A percentile compares a stretch with the other conserved stretches of the same genome.
These are phyloP conservation scores for Vulpes vulpes DNA, from an alignment of 2,113 vertebrate genomes.

Conservation along the genomic window DNA sequence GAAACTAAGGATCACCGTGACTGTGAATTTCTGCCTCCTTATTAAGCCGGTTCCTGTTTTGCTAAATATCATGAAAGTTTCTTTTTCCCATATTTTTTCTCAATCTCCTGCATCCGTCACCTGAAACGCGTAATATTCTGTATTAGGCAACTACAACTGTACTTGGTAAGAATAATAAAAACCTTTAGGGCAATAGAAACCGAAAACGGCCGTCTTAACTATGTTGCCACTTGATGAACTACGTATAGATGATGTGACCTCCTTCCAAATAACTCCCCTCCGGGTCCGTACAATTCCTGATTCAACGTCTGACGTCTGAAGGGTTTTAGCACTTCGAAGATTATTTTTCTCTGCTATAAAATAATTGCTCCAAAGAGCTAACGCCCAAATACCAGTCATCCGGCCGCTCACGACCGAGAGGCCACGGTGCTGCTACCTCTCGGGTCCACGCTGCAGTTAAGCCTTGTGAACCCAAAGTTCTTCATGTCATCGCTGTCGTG, in stretches of 20 bases:
- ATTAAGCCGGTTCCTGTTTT: conserved; percentile 26
- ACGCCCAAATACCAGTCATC: background rate
- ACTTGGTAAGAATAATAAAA: conserved; percentile 19
- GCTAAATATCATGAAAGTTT: background rate
- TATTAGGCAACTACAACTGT: background rate
- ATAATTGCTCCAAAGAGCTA: background rate
- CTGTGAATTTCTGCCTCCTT: background rate
- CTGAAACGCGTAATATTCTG: background rate
- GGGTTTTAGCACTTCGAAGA: background rate
- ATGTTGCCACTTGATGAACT: background rate
- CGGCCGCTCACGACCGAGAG: background rate
- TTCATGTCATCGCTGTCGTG: background rate
- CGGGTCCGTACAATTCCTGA: background rate
- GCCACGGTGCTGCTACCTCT: too few species aligned
- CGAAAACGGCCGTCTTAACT: conserved; percentile 5
- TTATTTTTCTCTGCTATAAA: background rate
- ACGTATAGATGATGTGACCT: background rate
- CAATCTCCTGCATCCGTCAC: background rate
- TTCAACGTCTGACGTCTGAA: background rate
- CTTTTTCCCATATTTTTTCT: background rate
- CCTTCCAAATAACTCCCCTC: background rate
- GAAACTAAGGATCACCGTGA: background rate
- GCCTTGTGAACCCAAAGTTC: background rate
- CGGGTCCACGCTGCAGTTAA: background rate
- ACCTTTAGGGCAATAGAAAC: background rate